Conservation (phyloP, 1,140 invertebrate species). For the Pseudomyrmex pallidus region DNA sequence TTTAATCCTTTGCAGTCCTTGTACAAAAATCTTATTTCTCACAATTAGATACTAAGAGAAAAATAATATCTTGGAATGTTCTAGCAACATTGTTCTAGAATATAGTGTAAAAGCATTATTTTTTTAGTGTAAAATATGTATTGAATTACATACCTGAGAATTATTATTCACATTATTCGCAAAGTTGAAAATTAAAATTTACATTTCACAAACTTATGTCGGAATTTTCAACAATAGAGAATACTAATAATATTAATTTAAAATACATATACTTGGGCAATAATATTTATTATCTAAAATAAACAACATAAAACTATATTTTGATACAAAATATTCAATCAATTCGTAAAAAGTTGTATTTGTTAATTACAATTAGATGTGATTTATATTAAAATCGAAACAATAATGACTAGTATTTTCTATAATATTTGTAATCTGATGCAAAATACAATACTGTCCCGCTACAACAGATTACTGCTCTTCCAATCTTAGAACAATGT, state of each 20-base stretch:
- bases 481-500: neutral
- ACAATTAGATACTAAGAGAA: neutral
- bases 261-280: neutral
- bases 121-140: constrained; percentile 18
- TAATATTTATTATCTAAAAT: constrained; percentile 5
- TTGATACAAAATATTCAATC: constrained; percentile 18
- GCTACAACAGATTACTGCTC: neutral
- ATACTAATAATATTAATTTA: too few relatives aligned
- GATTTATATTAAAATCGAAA: constrained; percentile 14
- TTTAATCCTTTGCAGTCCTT: neutral
- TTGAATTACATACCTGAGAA: constrained; percentile 2
- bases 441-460: neutral
- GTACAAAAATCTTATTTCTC: neutral
- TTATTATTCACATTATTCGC: neutral
- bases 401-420: constrained; percentile 22
- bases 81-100: neutral
- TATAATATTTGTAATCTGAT: constrained; percentile 11
- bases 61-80: neutral
- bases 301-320: constrained; percentile 23
- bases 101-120: constrained; percentile 28
- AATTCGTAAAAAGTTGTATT: constrained; percentile 7
- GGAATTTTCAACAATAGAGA: too few relatives aligned
- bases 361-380: neutral
- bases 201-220: too few relatives aligned
- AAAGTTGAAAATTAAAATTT: too few relatives aligned